These are phyloP conservation scores for Pseudonaja textilis DNA, from an alignment of 2,113 vertebrate genomes.

Conservation along the genomic window DNA sequence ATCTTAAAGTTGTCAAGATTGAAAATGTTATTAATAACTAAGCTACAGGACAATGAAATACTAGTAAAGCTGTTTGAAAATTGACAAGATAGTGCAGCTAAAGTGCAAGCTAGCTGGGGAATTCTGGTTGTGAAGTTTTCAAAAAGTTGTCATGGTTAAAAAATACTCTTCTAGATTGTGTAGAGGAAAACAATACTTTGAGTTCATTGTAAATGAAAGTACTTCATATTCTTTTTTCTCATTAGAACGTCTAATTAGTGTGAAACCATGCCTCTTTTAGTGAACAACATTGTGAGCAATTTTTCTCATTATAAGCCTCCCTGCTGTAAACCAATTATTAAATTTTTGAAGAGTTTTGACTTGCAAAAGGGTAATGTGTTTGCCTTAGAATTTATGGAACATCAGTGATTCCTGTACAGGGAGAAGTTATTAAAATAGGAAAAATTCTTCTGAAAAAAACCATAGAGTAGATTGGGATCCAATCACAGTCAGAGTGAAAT, in stretches of 20 bases:
- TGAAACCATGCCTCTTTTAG: constrained; percentile 46
- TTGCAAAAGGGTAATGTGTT: constrained; percentile 48
- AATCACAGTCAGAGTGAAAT: constrained; percentile 18
- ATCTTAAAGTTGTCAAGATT: not conserved
- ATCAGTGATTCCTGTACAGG: constrained; percentile 21
- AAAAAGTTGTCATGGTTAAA: not conserved
- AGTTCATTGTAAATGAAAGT: constrained; percentile 9
- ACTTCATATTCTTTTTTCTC: not conserved
- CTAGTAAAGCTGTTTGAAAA: not conserved
- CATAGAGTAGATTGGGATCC: constrained; percentile 40
- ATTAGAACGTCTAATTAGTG: constrained; percentile 32
- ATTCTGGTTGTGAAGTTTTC: not conserved
- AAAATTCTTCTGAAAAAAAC: constrained; percentile 39
- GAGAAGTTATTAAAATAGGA: constrained; percentile 42
- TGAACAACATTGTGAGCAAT: constrained; percentile 49
- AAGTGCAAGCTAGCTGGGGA: not conserved
- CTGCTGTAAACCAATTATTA: constrained; percentile 53
- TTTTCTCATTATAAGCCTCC: constrained; percentile 59
- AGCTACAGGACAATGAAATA: not conserved
- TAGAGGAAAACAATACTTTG: not conserved
- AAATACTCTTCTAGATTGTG: not conserved
- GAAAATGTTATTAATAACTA: not conserved
- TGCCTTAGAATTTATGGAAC: constrained; percentile 30
- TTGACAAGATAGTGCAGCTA: not conserved
- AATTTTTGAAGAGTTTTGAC: constrained; percentile 43